These are phyloP conservation scores for Polyommatus iphigenia DNA, from an alignment of 2,888 invertebrate species.

Conservation along the genomic window DNA sequence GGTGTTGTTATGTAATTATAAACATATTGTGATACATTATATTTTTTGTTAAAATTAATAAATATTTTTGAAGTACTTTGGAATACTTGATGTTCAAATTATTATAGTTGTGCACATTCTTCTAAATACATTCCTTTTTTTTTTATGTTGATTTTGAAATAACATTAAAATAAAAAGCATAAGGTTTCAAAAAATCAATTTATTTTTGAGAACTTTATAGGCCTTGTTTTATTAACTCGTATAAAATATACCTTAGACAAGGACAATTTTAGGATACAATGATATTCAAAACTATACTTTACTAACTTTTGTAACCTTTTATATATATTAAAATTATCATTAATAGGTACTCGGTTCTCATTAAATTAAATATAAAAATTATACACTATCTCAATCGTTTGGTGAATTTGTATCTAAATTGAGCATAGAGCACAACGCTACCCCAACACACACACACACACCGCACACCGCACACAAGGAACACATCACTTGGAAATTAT, in stretches of 20 bases:
- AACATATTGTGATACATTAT: slow-evolving; percentile 6
- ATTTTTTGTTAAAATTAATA: not conserved
- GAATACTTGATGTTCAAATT: not conserved
- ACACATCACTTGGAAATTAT: slow-evolving; percentile 76
- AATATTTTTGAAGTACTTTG: not conserved
- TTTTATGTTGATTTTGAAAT: not conserved
- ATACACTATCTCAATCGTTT: slow-evolving; percentile 78
- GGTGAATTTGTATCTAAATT: slow-evolving; percentile 79
- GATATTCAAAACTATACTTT: slow-evolving; percentile 54
- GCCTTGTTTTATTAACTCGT: slow-evolving; percentile 53
- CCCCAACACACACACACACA: slow-evolving; percentile 72
- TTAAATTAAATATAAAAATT: slow-evolving; percentile 78
- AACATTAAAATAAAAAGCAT: slow-evolving; percentile 41
- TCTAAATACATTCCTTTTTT: too few species aligned
- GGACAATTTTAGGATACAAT: slow-evolving; percentile 57
- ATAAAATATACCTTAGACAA: slow-evolving; percentile 58
- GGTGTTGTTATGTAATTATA: slow-evolving; percentile 12
- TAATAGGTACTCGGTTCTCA: slow-evolving; percentile 79
- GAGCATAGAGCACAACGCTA: slow-evolving; percentile 80
- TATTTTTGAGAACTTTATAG: slow-evolving; percentile 57
- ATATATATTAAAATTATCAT: slow-evolving; percentile 79
- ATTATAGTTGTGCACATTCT: too few species aligned
- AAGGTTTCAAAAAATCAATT: slow-evolving; percentile 50
- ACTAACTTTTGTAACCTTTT: slow-evolving; percentile 72
- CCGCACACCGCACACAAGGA: slow-evolving; percentile 74